These are phyloP conservation scores for Metacarcinus magister DNA, from an alignment of 2,888 invertebrate genomes.

Conservation along the genomic window DNA sequence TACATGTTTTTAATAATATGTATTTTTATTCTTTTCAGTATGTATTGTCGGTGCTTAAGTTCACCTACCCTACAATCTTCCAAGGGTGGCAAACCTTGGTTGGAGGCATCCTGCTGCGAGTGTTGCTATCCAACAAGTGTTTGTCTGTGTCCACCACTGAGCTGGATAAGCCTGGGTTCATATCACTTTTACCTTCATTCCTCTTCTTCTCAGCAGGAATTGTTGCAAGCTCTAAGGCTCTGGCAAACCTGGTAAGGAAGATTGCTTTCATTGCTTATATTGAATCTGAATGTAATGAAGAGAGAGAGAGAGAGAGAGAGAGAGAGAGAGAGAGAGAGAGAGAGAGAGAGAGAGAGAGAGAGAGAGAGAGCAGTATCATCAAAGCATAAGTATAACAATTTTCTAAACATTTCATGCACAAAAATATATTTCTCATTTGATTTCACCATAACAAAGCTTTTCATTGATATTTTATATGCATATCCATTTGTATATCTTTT, in stretches of 20 bases:
- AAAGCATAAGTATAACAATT: no score
- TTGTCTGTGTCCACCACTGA: slow-evolving; percentile 83
- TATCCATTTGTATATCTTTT: background rate
- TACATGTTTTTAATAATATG: background rate
- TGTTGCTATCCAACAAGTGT: slow-evolving; percentile 80
- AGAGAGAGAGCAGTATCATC: no score
- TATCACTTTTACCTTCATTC: slow-evolving; percentile 83
- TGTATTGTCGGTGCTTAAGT: slow-evolving; percentile 84
- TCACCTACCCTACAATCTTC: slow-evolving; percentile 84
- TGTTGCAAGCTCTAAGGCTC: slow-evolving; percentile 84
- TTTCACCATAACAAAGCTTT: background rate
- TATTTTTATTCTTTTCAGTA: slow-evolving; percentile 83
- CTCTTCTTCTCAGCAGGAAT: slow-evolving; percentile 83
- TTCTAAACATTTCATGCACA: no score
- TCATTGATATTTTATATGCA: background rate
- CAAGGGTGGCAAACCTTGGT: slow-evolving; percentile 84
- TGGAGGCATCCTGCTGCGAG: slow-evolving; percentile 83
- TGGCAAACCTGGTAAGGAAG: slow-evolving; percentile 83
- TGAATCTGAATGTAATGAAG: background rate
- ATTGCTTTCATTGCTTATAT: background rate
- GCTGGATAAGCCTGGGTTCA: slow-evolving; percentile 83
- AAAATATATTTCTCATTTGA: background rate
- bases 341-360: no score
- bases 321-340: no score
- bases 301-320: no score